Base-by-base conservation (phyloP, 2,888 invertebrate species). In the Eulithis testata region DNA sequence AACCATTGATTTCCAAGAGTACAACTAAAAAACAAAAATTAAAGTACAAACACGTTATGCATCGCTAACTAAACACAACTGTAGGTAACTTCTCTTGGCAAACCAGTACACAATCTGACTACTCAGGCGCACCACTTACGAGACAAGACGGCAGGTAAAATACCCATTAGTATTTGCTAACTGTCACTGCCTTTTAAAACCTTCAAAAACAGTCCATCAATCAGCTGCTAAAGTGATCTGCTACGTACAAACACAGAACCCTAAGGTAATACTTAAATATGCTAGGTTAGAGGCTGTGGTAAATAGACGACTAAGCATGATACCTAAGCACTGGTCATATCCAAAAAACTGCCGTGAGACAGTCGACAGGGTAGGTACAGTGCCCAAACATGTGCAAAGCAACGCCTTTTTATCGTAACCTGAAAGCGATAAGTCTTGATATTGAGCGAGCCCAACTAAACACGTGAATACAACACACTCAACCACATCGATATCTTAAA, bases 1-100 rank as follows among this genome's bases (percentile, higher is more conserved):
- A 93, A 92, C 93, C 93, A 92, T 91, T 91, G 92, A 92, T 92
- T 92, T 93, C 92, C 93, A 93, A 93, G 91, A 92, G 91, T 92
- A 93, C 87, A 93, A 92, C 92, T 92, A 93, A 92, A 93, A 92
- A 92, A 92, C 93, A 93, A 93, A 92, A 93, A 92, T 92, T 93
- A 92, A 91, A 92, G 92, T 92, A 93, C 92, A 93, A 92, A 93
- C 92, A 93, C 91, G 92, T 92, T 93, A 92, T 91, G 92, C 89
- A 91, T 91, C 84, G 88, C 90, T 92, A 93, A 90, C 88, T 91
- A 88, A 91, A 91, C 91, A 91, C 91, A 91, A 92, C 89, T 92
- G 90, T 91, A 90, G 93, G 93, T 93, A 93, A 93, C 93, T 92
- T 91, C 90, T 91, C 92, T 91, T 90, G 92, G 92, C 92, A 91